Evolutionary conservation across 2,888 invertebrate genomes (phyloP), one percentile per base, ranked within the genome.

Genomic region (Eretmocerus hayati): DNA sequence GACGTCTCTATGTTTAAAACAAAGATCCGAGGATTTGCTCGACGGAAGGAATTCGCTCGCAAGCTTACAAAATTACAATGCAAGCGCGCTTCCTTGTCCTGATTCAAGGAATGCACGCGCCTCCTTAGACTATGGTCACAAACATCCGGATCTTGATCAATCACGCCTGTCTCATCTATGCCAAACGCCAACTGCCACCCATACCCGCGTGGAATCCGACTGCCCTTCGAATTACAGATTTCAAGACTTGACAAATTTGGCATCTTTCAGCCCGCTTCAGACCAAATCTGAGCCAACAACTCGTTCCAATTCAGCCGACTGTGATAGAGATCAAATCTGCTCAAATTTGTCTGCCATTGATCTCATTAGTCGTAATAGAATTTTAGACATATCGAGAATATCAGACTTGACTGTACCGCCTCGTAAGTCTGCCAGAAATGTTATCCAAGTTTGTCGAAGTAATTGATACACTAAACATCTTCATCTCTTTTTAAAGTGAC

Each of bases 291-390:
- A 53, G 26, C 64, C 69, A 1, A 59, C 62, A 1, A 66, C 67
- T 4, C 62, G 65, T 15, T 64, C 66, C 3, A 68, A 65, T 48
- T 69, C 69, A 1, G 58, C 64, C 13, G 66, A 69, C 38, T 66
- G 63, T 41, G 67, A 67, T 6, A 65, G 62, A 26, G 61, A 65
- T 43, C 39, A 42, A 42, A 42, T 43, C 6, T 44, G 44, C 23
- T 36, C 47, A 4, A 50, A 50, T 31, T 46, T 65, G 41, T 39
- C 59, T 21, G 53, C 53, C 26, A 56, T 56, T 43, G 51, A 56
- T 40, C 49, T 57, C 11, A 53, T 55, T n/a, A 48, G 50, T 37
- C 47, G 32, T 21, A 48, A 46, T 31, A 40, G 35, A 22, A 60
- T 65, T 8, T 41, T 56, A 5, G 61, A 63, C 9, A 42, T 55